These are phyloP conservation scores for Australoheros scitulus DNA, from an alignment of 2,113 vertebrate species.

Conservation along the genomic window DNA sequence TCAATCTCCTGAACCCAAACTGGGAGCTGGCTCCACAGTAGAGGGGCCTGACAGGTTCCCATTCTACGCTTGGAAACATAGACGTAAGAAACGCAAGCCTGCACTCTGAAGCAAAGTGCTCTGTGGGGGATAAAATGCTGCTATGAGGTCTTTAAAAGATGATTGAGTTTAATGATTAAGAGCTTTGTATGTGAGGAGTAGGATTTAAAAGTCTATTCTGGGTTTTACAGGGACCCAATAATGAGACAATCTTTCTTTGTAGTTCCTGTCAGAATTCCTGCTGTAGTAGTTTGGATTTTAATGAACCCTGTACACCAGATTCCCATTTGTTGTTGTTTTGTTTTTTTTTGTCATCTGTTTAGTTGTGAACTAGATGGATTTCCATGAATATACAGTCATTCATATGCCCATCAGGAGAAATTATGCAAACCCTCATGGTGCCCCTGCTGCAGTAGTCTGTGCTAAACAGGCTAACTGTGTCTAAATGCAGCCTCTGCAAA, in stretches of 20 bases:
- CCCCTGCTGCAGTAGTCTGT: not conserved
- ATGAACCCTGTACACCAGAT: fast-evolving
- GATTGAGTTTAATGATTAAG: not conserved
- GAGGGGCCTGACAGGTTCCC: not conserved
- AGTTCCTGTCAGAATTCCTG: not conserved
- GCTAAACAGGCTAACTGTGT: too few species aligned
- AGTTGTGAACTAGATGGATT: not conserved
- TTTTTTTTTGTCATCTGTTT: not conserved
- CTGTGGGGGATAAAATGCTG: not conserved
- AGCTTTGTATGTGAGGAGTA: not conserved
- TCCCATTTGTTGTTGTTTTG: not conserved
- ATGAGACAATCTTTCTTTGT: fast-evolving
- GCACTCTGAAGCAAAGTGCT: not conserved
- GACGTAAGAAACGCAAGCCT: not conserved
- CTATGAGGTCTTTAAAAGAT: not conserved
- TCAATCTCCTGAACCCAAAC: not conserved
- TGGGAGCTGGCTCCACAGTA: not conserved
- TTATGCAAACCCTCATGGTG: not conserved
- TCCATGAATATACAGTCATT: not conserved
- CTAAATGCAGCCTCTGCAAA: not conserved
- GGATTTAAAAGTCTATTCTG: not conserved
- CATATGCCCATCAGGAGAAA: not conserved
- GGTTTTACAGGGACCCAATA: not conserved
- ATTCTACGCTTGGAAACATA: not conserved
- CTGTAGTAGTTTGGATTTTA: not conserved